Base-by-base conservation (phyloP, 2,888 invertebrate species). In the Seira sanloemensis region DNA sequence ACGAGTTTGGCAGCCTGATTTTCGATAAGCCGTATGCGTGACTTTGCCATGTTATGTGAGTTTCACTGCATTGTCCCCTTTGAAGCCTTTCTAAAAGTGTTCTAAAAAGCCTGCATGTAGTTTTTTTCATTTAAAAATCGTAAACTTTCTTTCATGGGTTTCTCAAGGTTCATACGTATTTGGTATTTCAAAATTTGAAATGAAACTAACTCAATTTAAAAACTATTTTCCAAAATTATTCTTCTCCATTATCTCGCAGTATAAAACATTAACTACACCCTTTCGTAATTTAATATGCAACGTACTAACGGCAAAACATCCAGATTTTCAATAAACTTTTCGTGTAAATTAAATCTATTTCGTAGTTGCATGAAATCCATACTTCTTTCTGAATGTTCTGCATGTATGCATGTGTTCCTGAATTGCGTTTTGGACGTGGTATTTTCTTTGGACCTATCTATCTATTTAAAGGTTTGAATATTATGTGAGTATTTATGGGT, bases 1-100 rank as follows among this genome's bases (percentile, higher is more conserved):
- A 88, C 74, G 80, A 86, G 75, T 88, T 84, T 77, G 88, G 88
- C 58, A 88, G 88, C 76, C 86, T 88, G 18, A 88, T 88, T 85
- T 87, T 88, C 66, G 80, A 86, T 73, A 78, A 82, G 71, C 86
- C 83, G 18, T 85, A 86, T 76, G 50, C 84, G 71, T 87, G 75
- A 85, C 23, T 16, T 4, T 50, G 65, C 37, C 25, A 27, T 18
- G 5, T 58, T 9, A 58, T 9, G 58, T 58, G 58, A 58, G 58
- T 58, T 18, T 58, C 5, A 7, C 37, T 37, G 12, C 4, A 37
- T 37, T 37, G 37, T 37, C 37, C 5, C 12, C 37, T 7, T 37
- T 7, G 12, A 37, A 37, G 12, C 37, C 37, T 37, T 37, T 37
- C 5, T 37, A 37, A 7, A 4, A 7, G 37, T 37, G 12, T 12